phyloP scores from a whole-genome alignment of 2,113 vertebrate species.

The Polyodon spathula region DNA sequence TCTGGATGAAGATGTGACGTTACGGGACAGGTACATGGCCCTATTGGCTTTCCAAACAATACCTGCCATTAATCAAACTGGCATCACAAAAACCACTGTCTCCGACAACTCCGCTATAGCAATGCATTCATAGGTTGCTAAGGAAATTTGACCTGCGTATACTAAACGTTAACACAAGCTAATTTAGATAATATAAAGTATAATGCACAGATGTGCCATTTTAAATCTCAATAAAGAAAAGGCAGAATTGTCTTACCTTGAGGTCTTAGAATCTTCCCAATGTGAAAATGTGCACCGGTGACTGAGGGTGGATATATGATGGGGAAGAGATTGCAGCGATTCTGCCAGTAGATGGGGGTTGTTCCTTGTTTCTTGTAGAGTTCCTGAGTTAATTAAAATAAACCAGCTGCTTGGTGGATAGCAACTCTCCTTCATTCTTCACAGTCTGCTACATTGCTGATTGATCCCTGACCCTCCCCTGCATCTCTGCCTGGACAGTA shows the following conservation, averaged over 20 bases:
- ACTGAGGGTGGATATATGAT: constrained; percentile 38
- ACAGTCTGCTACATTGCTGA: background rate
- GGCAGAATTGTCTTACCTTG: constrained; percentile 55
- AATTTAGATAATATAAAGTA: too few species aligned
- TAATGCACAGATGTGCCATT: too few species aligned
- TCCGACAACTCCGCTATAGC: background rate
- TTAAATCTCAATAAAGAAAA: background rate
- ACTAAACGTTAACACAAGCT: too few species aligned
- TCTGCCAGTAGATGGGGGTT: constrained; percentile 70
- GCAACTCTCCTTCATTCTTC: constrained; percentile 34
- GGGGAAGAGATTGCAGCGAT: constrained; percentile 45
- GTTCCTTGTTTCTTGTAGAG: constrained; percentile 55
- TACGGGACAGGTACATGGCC: background rate
- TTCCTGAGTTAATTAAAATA: constrained; percentile 73
- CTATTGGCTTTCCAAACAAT: background rate
- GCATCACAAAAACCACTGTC: background rate
- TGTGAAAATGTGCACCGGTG: constrained; percentile 30
- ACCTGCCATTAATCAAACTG: background rate
- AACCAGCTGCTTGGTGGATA: constrained; percentile 46
- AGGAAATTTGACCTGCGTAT: background rate
- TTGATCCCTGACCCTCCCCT: too few species aligned
- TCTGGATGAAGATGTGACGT: background rate
- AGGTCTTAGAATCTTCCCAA: constrained; percentile 36
- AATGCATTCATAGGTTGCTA: background rate
- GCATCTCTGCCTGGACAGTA: too few species aligned